Evolutionary conservation across 2,113 vertebrate species (phyloP).

Genomic region (Tenebrosternarchus preto): DNA sequence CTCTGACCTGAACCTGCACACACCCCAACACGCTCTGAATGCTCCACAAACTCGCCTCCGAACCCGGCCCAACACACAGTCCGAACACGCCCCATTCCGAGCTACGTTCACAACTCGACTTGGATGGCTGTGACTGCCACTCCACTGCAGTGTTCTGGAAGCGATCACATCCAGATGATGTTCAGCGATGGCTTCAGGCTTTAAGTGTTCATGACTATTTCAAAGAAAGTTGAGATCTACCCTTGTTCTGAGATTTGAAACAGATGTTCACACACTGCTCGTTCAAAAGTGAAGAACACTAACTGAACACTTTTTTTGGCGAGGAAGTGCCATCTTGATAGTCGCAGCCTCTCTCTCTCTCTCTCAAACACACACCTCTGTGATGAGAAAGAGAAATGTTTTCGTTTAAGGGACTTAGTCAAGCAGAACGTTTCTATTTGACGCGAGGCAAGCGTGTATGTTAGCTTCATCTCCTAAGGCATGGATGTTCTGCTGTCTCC

Average conservation of each 20-base stretch:
- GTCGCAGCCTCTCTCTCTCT: not conserved
- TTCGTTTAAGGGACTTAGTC: not conserved
- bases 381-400: not conserved
- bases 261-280: slow-evolving; percentile 28
- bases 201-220: slow-evolving; percentile 21
- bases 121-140: slow-evolving; percentile 15
- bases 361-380: slow-evolving; percentile 39
- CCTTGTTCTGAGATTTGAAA: slow-evolving; percentile 1
- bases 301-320: slow-evolving; percentile 8
- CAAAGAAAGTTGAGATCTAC: not conserved
- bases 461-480: not conserved
- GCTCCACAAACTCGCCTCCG: no score
- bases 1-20: no score
- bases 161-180: slow-evolving; percentile 5
- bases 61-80: no score
- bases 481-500: no score
- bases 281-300: slow-evolving; percentile 17
- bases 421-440: slow-evolving; percentile 38
- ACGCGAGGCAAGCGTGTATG: not conserved
- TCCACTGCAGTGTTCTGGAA: not conserved
- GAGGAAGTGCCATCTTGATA: not conserved
- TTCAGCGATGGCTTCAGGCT: not conserved
- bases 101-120: slow-evolving; percentile 42
- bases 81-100: slow-evolving; percentile 37
- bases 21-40: no score